Conservation (phyloP, 2,888 invertebrate species). For the Proisotoma minuta region DNA sequence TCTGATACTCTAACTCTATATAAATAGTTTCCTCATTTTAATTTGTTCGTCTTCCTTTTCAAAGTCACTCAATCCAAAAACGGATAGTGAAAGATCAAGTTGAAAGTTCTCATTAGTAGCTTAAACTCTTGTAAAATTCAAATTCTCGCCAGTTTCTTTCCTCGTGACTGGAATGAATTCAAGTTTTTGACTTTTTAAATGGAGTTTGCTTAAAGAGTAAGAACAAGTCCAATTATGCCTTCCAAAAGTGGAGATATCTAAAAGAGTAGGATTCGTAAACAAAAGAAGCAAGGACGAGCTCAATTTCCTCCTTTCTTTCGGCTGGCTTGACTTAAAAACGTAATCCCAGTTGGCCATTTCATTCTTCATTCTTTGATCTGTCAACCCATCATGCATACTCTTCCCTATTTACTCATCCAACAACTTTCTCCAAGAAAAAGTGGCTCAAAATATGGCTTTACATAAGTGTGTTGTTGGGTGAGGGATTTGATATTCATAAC, state of each 20-base stretch:
- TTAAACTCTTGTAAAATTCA: not conserved
- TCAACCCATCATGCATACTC: slow-evolving; percentile 33
- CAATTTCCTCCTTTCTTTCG: slow-evolving; percentile 36
- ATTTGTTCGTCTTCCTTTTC: not conserved
- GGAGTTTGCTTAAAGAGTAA: slow-evolving; percentile 1
- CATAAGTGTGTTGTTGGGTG: no score
- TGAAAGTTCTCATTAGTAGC: slow-evolving; percentile 2
- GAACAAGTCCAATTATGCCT: slow-evolving; percentile 12
- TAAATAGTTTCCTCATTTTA: no score
- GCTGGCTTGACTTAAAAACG: slow-evolving; percentile 14
- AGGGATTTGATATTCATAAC: not conserved
- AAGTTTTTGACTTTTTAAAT: slow-evolving; percentile 3
- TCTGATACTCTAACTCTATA: no score
- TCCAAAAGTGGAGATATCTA: not conserved
- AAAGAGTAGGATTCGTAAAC: slow-evolving; percentile 3
- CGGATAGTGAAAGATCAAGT: not conserved
- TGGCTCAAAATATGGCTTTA: no score
- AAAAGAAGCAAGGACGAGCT: slow-evolving; percentile 20
- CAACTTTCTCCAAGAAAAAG: no score
- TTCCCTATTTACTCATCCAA: slow-evolving; percentile 8
- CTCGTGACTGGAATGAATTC: no score
- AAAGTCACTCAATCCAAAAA: not conserved
- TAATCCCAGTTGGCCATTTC: slow-evolving; percentile 37
- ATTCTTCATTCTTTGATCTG: slow-evolving; percentile 38
- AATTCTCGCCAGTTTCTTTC: not conserved